Percentiles rank a stretch among this genome's conserved stretches.
Conservation (phyloP, 2,113 vertebrate species). For the Hemiscyllium ocellatum region DNA sequence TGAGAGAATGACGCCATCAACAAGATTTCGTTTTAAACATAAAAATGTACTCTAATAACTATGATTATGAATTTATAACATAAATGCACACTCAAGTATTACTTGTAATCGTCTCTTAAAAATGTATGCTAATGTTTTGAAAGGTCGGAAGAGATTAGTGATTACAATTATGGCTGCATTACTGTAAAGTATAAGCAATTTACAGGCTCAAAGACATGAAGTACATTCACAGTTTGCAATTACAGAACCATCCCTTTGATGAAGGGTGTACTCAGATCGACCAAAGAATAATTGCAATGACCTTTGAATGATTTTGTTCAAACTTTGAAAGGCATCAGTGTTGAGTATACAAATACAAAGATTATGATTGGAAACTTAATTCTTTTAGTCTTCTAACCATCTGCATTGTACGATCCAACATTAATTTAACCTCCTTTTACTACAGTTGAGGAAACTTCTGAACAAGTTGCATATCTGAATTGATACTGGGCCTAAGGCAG, state of each 20-base stretch:
- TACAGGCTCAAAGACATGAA: not conserved
- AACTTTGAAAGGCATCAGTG: not conserved
- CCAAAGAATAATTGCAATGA: slow-evolving; percentile 27
- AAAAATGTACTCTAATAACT: not conserved
- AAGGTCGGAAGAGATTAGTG: not conserved
- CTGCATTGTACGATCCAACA: not conserved
- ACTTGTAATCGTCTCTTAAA: not conserved
- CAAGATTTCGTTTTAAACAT: not conserved
- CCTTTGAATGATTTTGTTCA: slow-evolving; percentile 28
- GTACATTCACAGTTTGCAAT: not conserved
- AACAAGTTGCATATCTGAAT: not conserved
- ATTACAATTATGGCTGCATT: slow-evolving; percentile 16
- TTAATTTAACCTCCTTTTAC: not conserved
- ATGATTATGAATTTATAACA: slow-evolving; percentile 8
- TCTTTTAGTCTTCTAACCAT: slow-evolving; percentile 9
- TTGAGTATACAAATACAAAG: slow-evolving; percentile 5
- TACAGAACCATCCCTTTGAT: slow-evolving; percentile 33
- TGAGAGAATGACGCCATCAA: not conserved
- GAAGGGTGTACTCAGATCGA: slow-evolving; percentile 3
- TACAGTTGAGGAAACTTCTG: not conserved
- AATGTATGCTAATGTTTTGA: not conserved
- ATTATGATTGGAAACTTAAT: slow-evolving; percentile 22
- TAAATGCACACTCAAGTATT: not conserved
- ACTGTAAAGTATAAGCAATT: slow-evolving; percentile 3
- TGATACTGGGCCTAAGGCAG: not conserved